These are phyloP conservation scores for Sinotaia quadrata DNA, from an alignment of 2,888 invertebrate species.

Conservation along the genomic window DNA sequence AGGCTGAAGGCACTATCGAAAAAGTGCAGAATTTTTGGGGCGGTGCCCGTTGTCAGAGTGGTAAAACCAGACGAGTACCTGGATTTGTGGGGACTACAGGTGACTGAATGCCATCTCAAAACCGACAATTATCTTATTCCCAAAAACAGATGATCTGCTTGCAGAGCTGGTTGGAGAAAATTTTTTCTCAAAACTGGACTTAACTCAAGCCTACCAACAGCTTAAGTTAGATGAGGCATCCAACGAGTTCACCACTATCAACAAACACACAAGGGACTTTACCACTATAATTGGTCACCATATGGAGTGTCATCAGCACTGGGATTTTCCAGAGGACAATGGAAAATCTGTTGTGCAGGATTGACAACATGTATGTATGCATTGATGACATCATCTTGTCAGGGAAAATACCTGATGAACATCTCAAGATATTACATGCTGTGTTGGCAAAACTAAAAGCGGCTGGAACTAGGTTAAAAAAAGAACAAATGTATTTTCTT, in stretches of 20 bases:
- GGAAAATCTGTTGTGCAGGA: constrained; percentile 40
- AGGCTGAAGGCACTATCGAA: no score
- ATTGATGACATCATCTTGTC: constrained; percentile 45
- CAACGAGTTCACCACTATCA: constrained; percentile 37
- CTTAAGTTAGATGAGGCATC: constrained; percentile 39
- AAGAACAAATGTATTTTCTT: constrained; percentile 21
- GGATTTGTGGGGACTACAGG: constrained; percentile 24
- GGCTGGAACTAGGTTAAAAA: constrained; percentile 23
- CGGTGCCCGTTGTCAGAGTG: constrained; percentile 37
- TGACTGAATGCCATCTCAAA: constrained; percentile 6
- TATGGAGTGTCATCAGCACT: constrained; percentile 40
- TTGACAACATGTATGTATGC: constrained; percentile 31
- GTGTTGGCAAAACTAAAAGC: constrained; percentile 12
- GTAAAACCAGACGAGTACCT: constrained; percentile 28
- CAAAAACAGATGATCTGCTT: no score
- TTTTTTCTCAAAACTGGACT: no score
- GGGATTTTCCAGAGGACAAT: constrained; percentile 41
- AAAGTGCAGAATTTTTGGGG: constrained; percentile 37
- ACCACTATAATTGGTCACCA: constrained; percentile 35
- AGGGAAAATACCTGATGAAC: constrained; percentile 9
- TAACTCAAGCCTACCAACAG: constrained; percentile 45
- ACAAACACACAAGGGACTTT: constrained; percentile 45
- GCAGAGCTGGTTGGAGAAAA: no score
- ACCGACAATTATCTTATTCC: constrained; percentile 17
- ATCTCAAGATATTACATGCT: not conserved